Evolutionary conservation across 2,113 vertebrate species (phyloP).

Genomic region (Ursus arctos): DNA sequence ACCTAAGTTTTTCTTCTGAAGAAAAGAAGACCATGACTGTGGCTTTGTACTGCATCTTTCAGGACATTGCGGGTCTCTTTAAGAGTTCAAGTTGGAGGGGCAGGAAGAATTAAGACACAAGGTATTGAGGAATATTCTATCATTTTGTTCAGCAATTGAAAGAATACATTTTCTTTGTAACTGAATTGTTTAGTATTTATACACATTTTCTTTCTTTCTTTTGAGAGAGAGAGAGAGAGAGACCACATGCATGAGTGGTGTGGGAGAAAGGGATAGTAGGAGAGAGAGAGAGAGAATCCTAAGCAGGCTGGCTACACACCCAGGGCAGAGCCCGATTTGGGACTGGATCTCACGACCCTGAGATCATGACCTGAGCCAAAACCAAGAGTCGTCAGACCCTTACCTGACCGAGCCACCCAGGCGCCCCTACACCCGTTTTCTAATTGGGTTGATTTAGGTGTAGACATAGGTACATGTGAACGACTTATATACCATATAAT

Average conservation of each 20-base stretch:
- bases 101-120: background rate
- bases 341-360: background rate
- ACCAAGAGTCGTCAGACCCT: background rate
- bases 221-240: background rate
- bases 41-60: background rate
- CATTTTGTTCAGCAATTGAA: background rate
- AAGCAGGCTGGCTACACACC: background rate
- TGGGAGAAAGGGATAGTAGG: background rate
- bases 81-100: background rate
- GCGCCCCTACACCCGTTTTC: background rate
- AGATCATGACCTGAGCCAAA: background rate
- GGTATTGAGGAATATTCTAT: background rate
- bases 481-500: background rate
- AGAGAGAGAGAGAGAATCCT: background rate
- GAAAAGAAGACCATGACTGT: background rate
- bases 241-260: background rate
- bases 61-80: background rate
- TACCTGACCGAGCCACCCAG: background rate
- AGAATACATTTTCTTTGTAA: background rate
- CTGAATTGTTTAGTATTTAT: background rate
- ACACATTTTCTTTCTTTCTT: background rate
- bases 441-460: background rate
- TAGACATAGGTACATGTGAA: background rate
- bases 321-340: background rate
- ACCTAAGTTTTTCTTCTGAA: background rate